These are phyloP conservation scores for Saccostrea echinata DNA, from an alignment of 1,140 invertebrate species.

Conservation along the genomic window DNA sequence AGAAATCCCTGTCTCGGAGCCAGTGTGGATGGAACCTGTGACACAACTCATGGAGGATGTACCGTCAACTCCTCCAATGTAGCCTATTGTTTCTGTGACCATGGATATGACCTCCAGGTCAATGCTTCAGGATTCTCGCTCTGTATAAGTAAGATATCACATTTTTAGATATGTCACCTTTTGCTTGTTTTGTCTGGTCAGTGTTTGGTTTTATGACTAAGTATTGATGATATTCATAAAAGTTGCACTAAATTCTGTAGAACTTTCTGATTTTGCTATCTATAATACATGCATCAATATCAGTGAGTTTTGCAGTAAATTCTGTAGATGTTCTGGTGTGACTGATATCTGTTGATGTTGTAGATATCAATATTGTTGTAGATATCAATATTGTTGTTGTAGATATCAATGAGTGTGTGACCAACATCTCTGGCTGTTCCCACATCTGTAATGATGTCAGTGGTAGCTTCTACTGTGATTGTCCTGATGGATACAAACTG, in stretches of 20 bases:
- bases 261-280: too few relatives aligned
- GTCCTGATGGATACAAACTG: constrained; percentile 63
- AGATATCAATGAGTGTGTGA: neutral
- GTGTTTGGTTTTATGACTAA: too few relatives aligned
- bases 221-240: too few relatives aligned
- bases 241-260: too few relatives aligned
- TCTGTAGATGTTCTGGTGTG: neutral
- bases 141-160: neutral
- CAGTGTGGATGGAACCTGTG: constrained; percentile 29
- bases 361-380: neutral
- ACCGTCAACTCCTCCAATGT: constrained; percentile 25
- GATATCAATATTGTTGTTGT: neutral
- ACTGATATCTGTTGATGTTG: neutral
- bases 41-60: constrained; percentile 41
- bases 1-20: constrained; percentile 1
- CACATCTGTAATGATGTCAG: neutral
- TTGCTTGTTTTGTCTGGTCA: too few relatives aligned
- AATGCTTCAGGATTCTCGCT: neutral
- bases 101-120: constrained; percentile 31
- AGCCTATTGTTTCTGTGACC: constrained; percentile 45
- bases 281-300: too few relatives aligned
- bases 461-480: constrained; percentile 62
- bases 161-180: too few relatives aligned
- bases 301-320: too few relatives aligned
- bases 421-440: neutral